Percentiles rank a stretch among this genome's conserved stretches.
These are phyloP conservation scores for Lacanobia oleracea DNA, from an alignment of 2,888 invertebrate genomes.

Conservation along the genomic window DNA sequence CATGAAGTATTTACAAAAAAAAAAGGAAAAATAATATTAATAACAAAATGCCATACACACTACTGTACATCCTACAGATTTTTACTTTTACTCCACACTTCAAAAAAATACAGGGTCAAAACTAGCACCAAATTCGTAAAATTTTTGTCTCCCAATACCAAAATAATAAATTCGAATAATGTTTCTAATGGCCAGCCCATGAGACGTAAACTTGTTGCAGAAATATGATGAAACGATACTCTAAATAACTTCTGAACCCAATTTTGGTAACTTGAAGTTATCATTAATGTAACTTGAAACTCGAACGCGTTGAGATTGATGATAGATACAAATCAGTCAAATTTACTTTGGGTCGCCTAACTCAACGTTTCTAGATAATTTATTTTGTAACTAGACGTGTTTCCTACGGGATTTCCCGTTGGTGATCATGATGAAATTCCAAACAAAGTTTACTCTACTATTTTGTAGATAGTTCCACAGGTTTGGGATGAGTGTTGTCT, in stretches of 20 bases:
- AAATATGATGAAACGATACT: conserved; percentile 10
- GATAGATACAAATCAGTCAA: conserved; percentile 18
- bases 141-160: conserved; percentile 60
- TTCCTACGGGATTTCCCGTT: background rate
- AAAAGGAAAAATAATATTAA: conserved; percentile 25
- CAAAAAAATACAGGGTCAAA: conserved; percentile 61
- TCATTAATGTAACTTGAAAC: conserved; percentile 3
- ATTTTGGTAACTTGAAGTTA: conserved; percentile 39
- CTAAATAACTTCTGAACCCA: conserved; percentile 20
- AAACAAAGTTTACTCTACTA: background rate
- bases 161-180: conserved; percentile 70
- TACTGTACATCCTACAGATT: conserved; percentile 61
- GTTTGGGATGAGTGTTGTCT: background rate
- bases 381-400: background rate
- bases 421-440: background rate
- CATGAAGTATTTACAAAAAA: conserved; percentile 76
- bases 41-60: conserved; percentile 66
- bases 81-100: conserved; percentile 44
- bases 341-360: conserved; percentile 10
- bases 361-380: background rate
- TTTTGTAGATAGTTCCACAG: background rate
- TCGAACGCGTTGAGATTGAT: background rate
- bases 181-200: conserved; percentile 51
- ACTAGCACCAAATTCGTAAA: conserved; percentile 77
- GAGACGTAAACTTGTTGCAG: conserved; percentile 38